Evolutionary conservation across 2,888 invertebrate species (phyloP).

Genomic region (Taphrorychus bicolor): DNA sequence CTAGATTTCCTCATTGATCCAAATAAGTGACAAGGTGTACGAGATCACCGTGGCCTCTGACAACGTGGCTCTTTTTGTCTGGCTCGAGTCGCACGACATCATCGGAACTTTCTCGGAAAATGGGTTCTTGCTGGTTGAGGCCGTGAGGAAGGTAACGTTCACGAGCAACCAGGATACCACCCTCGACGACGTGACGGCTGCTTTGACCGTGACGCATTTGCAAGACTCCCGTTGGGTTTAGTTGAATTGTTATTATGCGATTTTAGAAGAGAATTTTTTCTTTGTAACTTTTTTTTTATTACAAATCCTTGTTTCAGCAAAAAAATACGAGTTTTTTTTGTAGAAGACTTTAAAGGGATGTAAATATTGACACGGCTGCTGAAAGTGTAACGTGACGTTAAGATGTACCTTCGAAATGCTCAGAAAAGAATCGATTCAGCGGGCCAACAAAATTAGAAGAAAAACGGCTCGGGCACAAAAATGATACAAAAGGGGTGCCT

Average conservation of each 20-base stretch:
- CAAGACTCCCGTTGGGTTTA: slow-evolving; percentile 29
- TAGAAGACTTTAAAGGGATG: too few species aligned
- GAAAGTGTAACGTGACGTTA: too few species aligned
- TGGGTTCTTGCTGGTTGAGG: slow-evolving; percentile 65
- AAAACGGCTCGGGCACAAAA: too few species aligned
- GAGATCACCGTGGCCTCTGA: slow-evolving; percentile 60
- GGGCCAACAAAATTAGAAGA: too few species aligned
- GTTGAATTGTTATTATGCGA: too few species aligned
- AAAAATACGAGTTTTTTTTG: too few species aligned
- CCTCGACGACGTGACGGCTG: slow-evolving; percentile 44
- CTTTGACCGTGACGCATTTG: slow-evolving; percentile 49
- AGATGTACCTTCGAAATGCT: too few species aligned
- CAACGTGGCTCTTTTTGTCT: slow-evolving; percentile 71
- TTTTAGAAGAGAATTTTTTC: neutral
- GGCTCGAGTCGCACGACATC: slow-evolving; percentile 66
- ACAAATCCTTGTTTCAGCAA: neutral
- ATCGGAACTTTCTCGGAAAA: slow-evolving; percentile 78
- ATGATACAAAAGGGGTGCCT: too few species aligned
- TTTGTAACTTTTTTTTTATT: neutral
- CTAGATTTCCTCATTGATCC: slow-evolving; percentile 26
- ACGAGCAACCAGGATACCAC: slow-evolving; percentile 42
- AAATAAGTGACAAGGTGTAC: slow-evolving; percentile 43
- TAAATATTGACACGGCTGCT: too few species aligned
- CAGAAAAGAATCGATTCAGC: too few species aligned
- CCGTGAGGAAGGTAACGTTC: slow-evolving; percentile 49